Evolutionary conservation across 2,888 invertebrate genomes (phyloP).

Genomic region (Eupithecia tripunctaria): DNA sequence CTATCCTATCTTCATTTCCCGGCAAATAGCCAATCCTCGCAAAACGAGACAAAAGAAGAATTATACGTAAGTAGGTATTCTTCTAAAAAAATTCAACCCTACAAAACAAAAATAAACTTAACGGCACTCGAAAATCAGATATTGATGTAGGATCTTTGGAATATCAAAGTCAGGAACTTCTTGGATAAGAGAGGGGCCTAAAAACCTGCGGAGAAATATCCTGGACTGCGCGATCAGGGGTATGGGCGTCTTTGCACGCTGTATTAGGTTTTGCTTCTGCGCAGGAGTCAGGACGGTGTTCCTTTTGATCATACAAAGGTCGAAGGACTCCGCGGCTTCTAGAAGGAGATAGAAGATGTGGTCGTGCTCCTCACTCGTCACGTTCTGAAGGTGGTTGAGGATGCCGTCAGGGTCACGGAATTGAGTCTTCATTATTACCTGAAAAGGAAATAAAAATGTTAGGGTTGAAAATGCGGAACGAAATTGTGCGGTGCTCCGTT

Average conservation of each 20-base stretch:
- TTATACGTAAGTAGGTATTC: neutral
- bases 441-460: slow-evolving; percentile 33
- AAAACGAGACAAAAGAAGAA: slow-evolving; percentile 6
- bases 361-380: slow-evolving; percentile 74
- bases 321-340: slow-evolving; percentile 91
- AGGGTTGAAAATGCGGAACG: too few relatives aligned
- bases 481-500: too few relatives aligned
- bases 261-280: slow-evolving; percentile 87
- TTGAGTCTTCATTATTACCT: slow-evolving; percentile 93
- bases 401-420: slow-evolving; percentile 93
- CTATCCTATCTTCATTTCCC: neutral
- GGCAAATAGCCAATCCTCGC: neutral
- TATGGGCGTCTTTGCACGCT: slow-evolving; percentile 87
- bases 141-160: slow-evolving; percentile 87
- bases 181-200: slow-evolving; percentile 84
- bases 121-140: slow-evolving; percentile 88
- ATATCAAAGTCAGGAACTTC: slow-evolving; percentile 85
- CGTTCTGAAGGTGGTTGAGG: slow-evolving; percentile 90
- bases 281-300: slow-evolving; percentile 86
- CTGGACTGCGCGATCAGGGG: slow-evolving; percentile 87
- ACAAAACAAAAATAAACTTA: slow-evolving; percentile 55
- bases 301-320: slow-evolving; percentile 91
- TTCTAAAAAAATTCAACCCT: neutral
- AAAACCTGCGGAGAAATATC: slow-evolving; percentile 82
- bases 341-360: slow-evolving; percentile 87